A percentile compares a stretch with the other conserved stretches of the same genome.
Conservation (phyloP, 1,140 invertebrate species). For the Drosophila sulfurigaster region DNA sequence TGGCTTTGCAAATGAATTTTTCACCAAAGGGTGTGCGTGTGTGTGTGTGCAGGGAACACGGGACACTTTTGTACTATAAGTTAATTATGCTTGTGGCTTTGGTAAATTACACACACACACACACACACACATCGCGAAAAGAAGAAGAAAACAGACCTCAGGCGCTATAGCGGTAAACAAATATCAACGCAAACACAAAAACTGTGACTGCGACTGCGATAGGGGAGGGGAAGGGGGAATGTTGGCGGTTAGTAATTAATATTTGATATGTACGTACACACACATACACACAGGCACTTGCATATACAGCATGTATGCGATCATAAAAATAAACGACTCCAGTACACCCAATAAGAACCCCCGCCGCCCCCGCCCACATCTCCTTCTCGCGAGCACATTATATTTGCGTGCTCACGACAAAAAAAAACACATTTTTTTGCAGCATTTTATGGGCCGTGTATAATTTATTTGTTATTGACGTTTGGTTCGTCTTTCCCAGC, state of each 20-base stretch:
- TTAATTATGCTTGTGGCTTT: constrained; percentile 65
- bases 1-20: constrained; percentile 23
- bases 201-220: background rate
- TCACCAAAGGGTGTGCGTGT: background rate
- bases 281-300: too few species aligned
- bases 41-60: background rate
- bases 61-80: constrained; percentile 34
- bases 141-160: constrained; percentile 40
- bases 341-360: background rate
- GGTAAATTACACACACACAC: constrained; percentile 27
- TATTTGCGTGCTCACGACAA: constrained; percentile 77
- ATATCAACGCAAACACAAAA: constrained; percentile 40
- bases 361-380: background rate
- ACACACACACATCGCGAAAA: background rate
- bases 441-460: constrained; percentile 63
- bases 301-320: constrained; percentile 15
- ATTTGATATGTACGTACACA: constrained; percentile 36
- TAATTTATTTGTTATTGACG: constrained; percentile 71
- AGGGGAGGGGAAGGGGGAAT: background rate
- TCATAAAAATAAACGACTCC: constrained; percentile 46
- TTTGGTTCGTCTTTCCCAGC: constrained; percentile 35
- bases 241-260: constrained; percentile 49
- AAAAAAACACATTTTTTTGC: constrained; percentile 15
- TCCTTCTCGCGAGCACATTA: constrained; percentile 31
- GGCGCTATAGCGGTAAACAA: constrained; percentile 42